These are phyloP conservation scores for Microtus oregoni DNA, from an alignment of 2,113 vertebrate genomes.

Conservation along the genomic window DNA sequence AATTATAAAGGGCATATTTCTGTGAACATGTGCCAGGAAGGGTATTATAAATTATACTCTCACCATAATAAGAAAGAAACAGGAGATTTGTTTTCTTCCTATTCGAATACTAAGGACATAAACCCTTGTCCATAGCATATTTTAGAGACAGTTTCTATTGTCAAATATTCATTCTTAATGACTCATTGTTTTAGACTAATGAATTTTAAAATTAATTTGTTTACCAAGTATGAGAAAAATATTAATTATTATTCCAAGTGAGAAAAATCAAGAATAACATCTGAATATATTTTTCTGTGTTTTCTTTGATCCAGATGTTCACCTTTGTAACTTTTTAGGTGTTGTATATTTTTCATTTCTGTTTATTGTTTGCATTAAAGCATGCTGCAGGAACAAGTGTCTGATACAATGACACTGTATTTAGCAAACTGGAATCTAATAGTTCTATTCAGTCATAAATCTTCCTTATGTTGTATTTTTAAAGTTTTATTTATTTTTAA, in stretches of 20 bases:
- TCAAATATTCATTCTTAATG: neutral
- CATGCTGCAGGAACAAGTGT: neutral
- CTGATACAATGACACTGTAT: neutral
- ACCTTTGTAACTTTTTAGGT: neutral
- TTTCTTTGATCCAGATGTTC: neutral
- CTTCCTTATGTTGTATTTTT: slow-evolving; percentile 5
- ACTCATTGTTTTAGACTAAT: slow-evolving; percentile 45
- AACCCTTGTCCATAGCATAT: slow-evolving; percentile 49
- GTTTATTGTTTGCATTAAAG: neutral
- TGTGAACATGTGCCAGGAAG: slow-evolving; percentile 46
- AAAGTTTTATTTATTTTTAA: neutral
- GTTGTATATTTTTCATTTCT: neutral
- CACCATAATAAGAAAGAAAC: slow-evolving; percentile 64
- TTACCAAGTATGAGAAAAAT: slow-evolving; percentile 35
- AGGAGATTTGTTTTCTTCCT: slow-evolving; percentile 68
- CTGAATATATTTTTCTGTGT: neutral
- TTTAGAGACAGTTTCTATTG: slow-evolving; percentile 35
- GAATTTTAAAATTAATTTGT: slow-evolving; percentile 24
- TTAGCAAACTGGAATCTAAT: neutral
- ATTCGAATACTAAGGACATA: slow-evolving; percentile 66
- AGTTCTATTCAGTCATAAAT: neutral
- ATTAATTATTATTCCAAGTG: slow-evolving; percentile 40
- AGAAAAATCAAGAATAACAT: neutral
- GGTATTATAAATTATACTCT: slow-evolving; percentile 72
- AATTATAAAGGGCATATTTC: slow-evolving; percentile 71